Percentiles rank a stretch among this genome's conserved stretches.
phyloP scores from a whole-genome alignment of 2,797 vertebrate species.

The Eulemur coronatus region DNA sequence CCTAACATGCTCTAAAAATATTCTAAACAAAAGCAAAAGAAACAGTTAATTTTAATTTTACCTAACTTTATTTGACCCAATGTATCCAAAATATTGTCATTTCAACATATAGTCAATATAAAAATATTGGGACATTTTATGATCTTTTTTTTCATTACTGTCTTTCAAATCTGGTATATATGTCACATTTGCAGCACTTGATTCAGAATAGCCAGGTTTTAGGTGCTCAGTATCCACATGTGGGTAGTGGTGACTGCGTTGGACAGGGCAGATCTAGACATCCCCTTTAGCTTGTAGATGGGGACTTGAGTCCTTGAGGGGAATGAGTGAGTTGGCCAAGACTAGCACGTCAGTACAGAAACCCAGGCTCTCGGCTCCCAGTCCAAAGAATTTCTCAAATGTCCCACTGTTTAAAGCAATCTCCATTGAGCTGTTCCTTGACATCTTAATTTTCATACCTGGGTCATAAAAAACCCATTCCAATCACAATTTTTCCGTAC shows the following conservation, averaged over 20 bases:
- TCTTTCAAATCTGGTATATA: not conserved
- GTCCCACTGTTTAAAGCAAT: not conserved
- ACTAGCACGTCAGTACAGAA: not conserved
- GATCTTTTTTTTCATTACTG: not conserved
- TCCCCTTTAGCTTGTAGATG: not conserved
- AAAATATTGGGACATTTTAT: not conserved
- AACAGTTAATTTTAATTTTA: not conserved
- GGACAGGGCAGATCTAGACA: not conserved
- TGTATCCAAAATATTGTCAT: not conserved
- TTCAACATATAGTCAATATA: not conserved
- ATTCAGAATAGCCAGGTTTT: not conserved
- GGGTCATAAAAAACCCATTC: not conserved
- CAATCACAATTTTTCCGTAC: not conserved
- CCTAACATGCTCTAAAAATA: not conserved
- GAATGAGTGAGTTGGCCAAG: no score
- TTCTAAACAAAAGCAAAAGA: not conserved
- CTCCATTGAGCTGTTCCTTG: not conserved
- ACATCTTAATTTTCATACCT: not conserved
- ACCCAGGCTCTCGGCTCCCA: not conserved
- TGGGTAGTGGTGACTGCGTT: not conserved
- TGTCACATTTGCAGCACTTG: not conserved
- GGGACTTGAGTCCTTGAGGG: not conserved
- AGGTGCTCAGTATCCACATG: not conserved
- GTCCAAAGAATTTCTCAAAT: not conserved
- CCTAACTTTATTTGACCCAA: not conserved